phyloP scores from a whole-genome alignment of 2,888 invertebrate species.

The Saturnia pavonia region DNA sequence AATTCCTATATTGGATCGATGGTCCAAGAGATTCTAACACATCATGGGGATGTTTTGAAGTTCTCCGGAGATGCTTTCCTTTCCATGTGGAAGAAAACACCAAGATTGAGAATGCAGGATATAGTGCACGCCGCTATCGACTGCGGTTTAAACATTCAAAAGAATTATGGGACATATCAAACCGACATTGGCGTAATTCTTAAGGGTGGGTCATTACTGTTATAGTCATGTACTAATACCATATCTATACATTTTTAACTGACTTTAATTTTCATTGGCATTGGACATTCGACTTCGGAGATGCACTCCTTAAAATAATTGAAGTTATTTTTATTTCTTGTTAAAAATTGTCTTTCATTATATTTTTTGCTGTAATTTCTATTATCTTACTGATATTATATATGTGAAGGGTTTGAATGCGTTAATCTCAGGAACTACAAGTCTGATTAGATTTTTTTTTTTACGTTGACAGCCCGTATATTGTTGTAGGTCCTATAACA shows the following conservation, averaged over 20 bases:
- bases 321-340: too few relatives aligned
- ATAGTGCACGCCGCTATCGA: slow-evolving; percentile 85
- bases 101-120: slow-evolving; percentile 79
- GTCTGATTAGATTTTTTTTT: too few relatives aligned
- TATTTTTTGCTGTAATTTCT: neutral
- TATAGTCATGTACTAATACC: neutral
- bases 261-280: too few relatives aligned
- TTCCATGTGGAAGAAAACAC: slow-evolving; percentile 84
- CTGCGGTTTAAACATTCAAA: slow-evolving; percentile 85
- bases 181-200: slow-evolving; percentile 84
- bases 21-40: slow-evolving; percentile 85
- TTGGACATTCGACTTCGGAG: too few relatives aligned
- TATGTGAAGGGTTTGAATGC: too few relatives aligned
- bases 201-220: slow-evolving; percentile 64
- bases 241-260: too few relatives aligned
- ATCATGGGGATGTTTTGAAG: slow-evolving; percentile 85
- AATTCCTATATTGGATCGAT: slow-evolving; percentile 88
- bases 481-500: too few relatives aligned
- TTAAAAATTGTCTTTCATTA: too few relatives aligned
- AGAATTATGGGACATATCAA: slow-evolving; percentile 82
- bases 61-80: slow-evolving; percentile 86
- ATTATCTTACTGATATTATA: too few relatives aligned
- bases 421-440: too few relatives aligned
- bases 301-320: too few relatives aligned
- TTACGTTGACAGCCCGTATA: too few relatives aligned